These are phyloP conservation scores for Syngnathoides biaculeatus DNA, from an alignment of 2,113 vertebrate species.

Conservation along the genomic window DNA sequence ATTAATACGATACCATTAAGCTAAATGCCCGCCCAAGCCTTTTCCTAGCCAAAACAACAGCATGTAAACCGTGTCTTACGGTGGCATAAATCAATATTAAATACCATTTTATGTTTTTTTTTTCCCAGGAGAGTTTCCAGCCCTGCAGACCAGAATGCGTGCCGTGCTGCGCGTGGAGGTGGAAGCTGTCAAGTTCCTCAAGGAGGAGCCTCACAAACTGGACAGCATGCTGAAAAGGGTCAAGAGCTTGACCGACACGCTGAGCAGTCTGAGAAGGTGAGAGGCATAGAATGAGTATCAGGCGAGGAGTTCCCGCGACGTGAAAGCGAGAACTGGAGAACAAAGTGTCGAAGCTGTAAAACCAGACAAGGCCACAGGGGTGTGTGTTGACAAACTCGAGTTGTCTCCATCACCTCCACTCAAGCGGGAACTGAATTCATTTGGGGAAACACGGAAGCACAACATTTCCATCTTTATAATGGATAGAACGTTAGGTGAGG, in stretches of 20 bases:
- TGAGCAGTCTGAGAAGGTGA: constrained; percentile 86
- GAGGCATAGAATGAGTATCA: constrained; percentile 8
- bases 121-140: constrained; percentile 85
- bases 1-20: too few species aligned
- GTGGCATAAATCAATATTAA: too few species aligned
- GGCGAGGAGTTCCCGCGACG: constrained; percentile 2
- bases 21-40: too few species aligned
- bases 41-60: too few species aligned
- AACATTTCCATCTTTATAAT: constrained; percentile 62
- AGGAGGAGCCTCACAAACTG: constrained; percentile 94
- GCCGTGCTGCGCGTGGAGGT: constrained; percentile 90
- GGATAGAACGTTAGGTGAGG: constrained; percentile 17
- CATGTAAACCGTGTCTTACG: too few species aligned
- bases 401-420: constrained; percentile 41
- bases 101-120: neutral
- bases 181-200: constrained; percentile 92
- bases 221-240: constrained; percentile 92
- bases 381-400: constrained; percentile 29
- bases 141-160: constrained; percentile 87
- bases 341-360: constrained; percentile 7
- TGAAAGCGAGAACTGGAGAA: constrained; percentile 14
- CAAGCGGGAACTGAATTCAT: constrained; percentile 56
- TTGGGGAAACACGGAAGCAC: constrained; percentile 32
- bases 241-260: constrained; percentile 83
- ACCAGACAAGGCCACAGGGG: constrained; percentile 36